Evolutionary conservation across 92 coral and sea anemone species (phyloP).

Genomic region (Nematostella vectensis): DNA sequence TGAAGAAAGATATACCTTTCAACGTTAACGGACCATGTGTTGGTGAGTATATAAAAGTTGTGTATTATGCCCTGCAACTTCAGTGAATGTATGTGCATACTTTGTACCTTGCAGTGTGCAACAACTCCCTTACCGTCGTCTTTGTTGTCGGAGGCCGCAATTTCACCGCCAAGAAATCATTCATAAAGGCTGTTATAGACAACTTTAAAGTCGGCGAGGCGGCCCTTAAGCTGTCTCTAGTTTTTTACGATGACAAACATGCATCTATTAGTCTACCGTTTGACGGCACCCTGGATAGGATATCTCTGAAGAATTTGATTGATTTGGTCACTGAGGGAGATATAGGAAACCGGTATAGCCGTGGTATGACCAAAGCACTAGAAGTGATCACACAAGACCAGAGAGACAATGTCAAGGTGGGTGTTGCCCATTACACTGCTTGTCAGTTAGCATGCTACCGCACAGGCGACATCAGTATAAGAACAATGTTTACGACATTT

Average conservation of each 20-base stretch:
- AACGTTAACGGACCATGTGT: constrained; percentile 53
- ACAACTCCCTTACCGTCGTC: constrained; percentile 38
- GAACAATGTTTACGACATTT: too few relatives aligned
- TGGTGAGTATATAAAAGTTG: constrained; percentile 36
- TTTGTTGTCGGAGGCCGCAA: constrained; percentile 51
- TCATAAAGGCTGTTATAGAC: constrained; percentile 46
- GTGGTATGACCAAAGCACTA: constrained; percentile 12
- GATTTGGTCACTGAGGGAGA: constrained; percentile 5
- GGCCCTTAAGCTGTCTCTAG: constrained; percentile 46
- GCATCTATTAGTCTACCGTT: constrained; percentile 17
- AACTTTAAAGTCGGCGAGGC: constrained; percentile 44
- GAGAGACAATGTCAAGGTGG: constrained; percentile 30
- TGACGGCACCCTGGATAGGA: background rate
- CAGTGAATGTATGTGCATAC: too few relatives aligned
- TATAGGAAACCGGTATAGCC: constrained; percentile 14
- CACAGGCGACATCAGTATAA: background rate
- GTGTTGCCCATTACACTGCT: background rate
- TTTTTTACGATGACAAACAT: constrained; percentile 20
- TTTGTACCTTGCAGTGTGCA: constrained; percentile 29
- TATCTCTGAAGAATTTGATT: constrained; percentile 1
- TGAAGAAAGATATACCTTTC: constrained; percentile 30
- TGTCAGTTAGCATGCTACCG: background rate
- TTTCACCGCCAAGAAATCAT: constrained; percentile 32
- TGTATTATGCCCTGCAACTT: too few relatives aligned
- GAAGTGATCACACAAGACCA: constrained; percentile 9